Conservation (phyloP, 2,113 vertebrate genomes). For the Geothlypis trichas region DNA sequence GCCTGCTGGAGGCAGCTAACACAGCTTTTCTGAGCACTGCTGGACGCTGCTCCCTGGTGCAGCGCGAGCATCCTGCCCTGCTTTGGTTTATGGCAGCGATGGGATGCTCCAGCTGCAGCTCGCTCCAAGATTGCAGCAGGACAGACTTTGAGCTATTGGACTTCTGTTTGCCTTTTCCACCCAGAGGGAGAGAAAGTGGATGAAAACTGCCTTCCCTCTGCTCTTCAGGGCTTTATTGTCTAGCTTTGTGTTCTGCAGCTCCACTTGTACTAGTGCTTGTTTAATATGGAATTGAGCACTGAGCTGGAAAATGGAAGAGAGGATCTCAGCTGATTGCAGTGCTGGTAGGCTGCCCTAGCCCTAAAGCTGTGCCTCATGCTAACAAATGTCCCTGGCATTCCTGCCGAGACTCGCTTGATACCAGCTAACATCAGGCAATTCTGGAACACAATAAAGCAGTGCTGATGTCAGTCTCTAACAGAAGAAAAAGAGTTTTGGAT, state of each 20-base stretch:
- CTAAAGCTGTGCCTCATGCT: constrained; percentile 51
- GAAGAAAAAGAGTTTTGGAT: not conserved
- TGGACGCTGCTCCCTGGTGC: not conserved
- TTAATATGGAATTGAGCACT: constrained; percentile 58
- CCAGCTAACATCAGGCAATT: constrained; percentile 35
- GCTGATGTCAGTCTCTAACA: not conserved
- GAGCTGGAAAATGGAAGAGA: constrained; percentile 62
- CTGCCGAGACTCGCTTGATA: not conserved
- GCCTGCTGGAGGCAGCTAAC: not conserved
- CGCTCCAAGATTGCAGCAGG: not conserved
- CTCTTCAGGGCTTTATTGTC: constrained; percentile 39
- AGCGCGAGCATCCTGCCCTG: not conserved
- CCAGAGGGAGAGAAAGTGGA: not conserved
- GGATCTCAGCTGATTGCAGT: constrained; percentile 42
- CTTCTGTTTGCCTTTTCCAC: constrained; percentile 19
- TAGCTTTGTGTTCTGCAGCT: constrained; percentile 23
- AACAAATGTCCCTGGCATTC: constrained; percentile 47
- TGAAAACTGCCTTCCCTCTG: constrained; percentile 7
- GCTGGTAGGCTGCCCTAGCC: constrained; percentile 60
- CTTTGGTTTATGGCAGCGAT: not conserved
- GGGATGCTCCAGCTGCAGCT: constrained; percentile 30
- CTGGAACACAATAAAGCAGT: not conserved
- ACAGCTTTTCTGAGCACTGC: not conserved
- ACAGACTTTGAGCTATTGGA: constrained; percentile 14
- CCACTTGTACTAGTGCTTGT: constrained; percentile 40